A percentile compares a stretch with the other conserved stretches of the same genome.
Evolutionary conservation across 2,888 invertebrate genomes (phyloP).

Genomic region (Spodoptera exigua): DNA sequence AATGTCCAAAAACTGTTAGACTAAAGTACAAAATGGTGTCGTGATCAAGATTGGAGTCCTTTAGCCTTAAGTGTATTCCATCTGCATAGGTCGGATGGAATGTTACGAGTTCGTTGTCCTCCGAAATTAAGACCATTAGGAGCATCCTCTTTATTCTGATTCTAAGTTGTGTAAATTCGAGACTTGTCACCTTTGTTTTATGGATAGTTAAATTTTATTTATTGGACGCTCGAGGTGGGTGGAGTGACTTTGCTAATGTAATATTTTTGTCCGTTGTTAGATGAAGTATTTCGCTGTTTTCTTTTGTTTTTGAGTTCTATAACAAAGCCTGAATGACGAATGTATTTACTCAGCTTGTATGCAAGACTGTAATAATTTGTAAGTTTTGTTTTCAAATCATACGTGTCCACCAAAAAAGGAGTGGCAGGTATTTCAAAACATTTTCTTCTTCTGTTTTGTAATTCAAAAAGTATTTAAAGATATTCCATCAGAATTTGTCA

Average conservation of each 20-base stretch:
- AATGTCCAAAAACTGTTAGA: constrained; percentile 35
- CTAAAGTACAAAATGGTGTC: constrained; percentile 28
- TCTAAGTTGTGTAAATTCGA: constrained; percentile 57
- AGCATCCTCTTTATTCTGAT: constrained; percentile 67
- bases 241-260: not conserved
- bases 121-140: constrained; percentile 61
- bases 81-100: constrained; percentile 49
- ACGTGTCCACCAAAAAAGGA: not conserved
- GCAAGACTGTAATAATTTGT: not conserved
- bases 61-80: constrained; percentile 47
- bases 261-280: not conserved
- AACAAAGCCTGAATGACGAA: constrained; percentile 1
- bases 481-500: constrained; percentile 1
- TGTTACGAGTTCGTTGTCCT: constrained; percentile 63
- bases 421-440: not conserved
- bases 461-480: not conserved
- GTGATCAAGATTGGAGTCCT: constrained; percentile 36
- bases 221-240: constrained; percentile 13
- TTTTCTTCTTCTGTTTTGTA: not conserved
- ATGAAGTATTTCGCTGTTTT: constrained; percentile 1
- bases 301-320: not conserved
- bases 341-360: constrained; percentile 23
- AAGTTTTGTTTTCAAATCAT: constrained; percentile 2
- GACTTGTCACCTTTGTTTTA: constrained; percentile 66
- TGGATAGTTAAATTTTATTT: constrained; percentile 29